These are phyloP conservation scores for Drosophila novamexicana DNA, from an alignment of 1,140 invertebrate species.

Conservation along the genomic window DNA sequence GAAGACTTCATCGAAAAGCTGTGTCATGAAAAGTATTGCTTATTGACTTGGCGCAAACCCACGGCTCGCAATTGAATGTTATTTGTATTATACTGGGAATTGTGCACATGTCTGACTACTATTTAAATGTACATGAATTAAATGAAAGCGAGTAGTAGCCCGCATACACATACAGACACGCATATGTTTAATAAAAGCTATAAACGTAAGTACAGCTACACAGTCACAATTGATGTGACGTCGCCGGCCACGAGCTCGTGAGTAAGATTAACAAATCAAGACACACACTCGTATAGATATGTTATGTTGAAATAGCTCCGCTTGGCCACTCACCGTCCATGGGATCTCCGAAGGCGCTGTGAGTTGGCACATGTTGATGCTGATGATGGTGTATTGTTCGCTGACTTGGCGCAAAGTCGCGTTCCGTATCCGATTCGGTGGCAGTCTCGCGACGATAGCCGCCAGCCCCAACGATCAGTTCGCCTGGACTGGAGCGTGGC, in stretches of 20 bases:
- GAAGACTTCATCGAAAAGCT: no score
- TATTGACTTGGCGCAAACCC: not conserved
- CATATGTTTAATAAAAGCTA: slow-evolving; percentile 24
- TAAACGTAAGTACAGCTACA: slow-evolving; percentile 58
- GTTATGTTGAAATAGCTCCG: not conserved
- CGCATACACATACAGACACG: slow-evolving; percentile 4
- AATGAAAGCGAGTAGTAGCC: slow-evolving; percentile 37
- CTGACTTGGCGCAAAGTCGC: slow-evolving; percentile 64
- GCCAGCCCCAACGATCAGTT: slow-evolving; percentile 50
- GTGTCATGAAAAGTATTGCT: not conserved
- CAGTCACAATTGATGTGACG: slow-evolving; percentile 39
- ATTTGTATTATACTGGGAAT: not conserved
- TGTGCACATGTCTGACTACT: not conserved
- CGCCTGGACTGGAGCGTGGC: slow-evolving; percentile 79
- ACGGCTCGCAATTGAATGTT: not conserved
- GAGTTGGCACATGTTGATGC: slow-evolving; percentile 82
- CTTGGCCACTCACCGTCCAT: slow-evolving; percentile 73
- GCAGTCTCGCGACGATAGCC: slow-evolving; percentile 67
- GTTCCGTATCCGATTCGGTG: slow-evolving; percentile 77
- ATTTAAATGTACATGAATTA: slow-evolving; percentile 13
- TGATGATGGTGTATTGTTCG: slow-evolving; percentile 68
- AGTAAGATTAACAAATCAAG: slow-evolving; percentile 55
- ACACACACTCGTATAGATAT: not conserved
- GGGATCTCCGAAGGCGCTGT: slow-evolving; percentile 81
- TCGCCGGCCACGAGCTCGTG: slow-evolving; percentile 49